Evolutionary conservation across 2,888 invertebrate genomes (phyloP).

Genomic region (Anoplius nigerrimus): DNA sequence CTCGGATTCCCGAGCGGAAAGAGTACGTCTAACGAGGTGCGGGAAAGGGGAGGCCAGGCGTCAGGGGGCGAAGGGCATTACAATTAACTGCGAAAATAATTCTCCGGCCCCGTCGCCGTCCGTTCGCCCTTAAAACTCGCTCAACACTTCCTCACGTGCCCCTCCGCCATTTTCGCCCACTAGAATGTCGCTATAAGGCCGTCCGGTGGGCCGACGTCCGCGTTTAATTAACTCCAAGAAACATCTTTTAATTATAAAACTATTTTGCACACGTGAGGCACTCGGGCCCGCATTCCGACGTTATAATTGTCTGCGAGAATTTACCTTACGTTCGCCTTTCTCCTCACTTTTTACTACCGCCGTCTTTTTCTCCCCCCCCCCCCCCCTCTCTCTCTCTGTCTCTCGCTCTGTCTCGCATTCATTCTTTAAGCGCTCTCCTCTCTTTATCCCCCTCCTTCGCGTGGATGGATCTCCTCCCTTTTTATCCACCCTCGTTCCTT

Average conservation of each 20-base stretch:
- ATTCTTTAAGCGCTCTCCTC: slow-evolving; percentile 24
- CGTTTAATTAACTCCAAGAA: slow-evolving; percentile 69
- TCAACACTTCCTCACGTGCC: slow-evolving; percentile 2
- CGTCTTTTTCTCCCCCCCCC: slow-evolving; percentile 13
- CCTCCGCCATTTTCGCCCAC: neutral
- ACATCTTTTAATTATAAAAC: slow-evolving; percentile 66
- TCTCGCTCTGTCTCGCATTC: slow-evolving; percentile 19
- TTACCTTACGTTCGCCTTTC: slow-evolving; percentile 32
- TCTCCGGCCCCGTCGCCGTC: slow-evolving; percentile 42
- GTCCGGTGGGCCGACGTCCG: slow-evolving; percentile 27
- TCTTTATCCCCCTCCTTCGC: neutral
- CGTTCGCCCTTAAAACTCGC: no score
- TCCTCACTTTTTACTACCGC: slow-evolving; percentile 13
- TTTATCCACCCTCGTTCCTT: slow-evolving; percentile 1
- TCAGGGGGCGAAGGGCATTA: slow-evolving; percentile 44
- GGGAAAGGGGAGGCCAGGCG: slow-evolving; percentile 34
- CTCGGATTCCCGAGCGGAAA: neutral
- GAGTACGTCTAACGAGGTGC: neutral
- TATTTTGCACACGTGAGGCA: slow-evolving; percentile 47
- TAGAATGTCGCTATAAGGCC: neutral
- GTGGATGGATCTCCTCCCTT: neutral
- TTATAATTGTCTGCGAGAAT: slow-evolving; percentile 51
- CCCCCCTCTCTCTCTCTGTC: neutral
- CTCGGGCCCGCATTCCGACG: slow-evolving; percentile 44
- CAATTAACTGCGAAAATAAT: slow-evolving; percentile 69